Evolutionary conservation across 1,140 invertebrate species (phyloP).

Genomic region (Marisa cornuarietis): DNA sequence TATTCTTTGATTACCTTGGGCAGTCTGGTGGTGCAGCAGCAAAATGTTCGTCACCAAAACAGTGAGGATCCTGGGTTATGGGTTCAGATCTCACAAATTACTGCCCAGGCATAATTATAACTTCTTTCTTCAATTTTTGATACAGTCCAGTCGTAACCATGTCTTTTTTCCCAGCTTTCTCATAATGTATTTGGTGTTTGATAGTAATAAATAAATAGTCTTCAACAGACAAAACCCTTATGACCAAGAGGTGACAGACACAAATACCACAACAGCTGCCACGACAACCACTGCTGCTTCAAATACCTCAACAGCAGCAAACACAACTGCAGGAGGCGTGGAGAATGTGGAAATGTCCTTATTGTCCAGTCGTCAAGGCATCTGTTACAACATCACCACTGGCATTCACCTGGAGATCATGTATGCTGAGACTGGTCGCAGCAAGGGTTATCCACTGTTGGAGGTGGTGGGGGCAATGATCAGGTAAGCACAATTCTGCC

Average conservation of each 20-base stretch:
- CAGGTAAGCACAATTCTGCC: slow-evolving; percentile 21
- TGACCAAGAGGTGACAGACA: not conserved
- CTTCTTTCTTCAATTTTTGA: no score
- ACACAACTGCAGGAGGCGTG: not conserved
- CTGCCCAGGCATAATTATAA: no score
- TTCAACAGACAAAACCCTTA: not conserved
- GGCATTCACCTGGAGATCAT: slow-evolving; percentile 37
- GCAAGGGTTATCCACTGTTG: slow-evolving; percentile 28
- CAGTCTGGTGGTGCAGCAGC: no score
- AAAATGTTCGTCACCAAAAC: no score
- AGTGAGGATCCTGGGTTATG: no score
- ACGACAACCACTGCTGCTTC: not conserved
- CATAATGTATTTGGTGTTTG: not conserved
- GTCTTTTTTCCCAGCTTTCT: no score
- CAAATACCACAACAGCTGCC: not conserved
- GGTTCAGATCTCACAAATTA: no score
- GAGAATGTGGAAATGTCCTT: not conserved
- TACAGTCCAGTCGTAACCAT: no score
- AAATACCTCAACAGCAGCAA: not conserved
- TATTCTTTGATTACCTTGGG: not conserved
- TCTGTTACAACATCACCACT: slow-evolving; percentile 33
- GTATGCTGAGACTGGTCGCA: slow-evolving; percentile 35
- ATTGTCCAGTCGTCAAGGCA: slow-evolving; percentile 13
- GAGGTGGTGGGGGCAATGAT: slow-evolving; percentile 38
- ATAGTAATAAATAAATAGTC: not conserved